Conservation (phyloP, 2,113 vertebrate genomes). For the Aramus guarauna region DNA sequence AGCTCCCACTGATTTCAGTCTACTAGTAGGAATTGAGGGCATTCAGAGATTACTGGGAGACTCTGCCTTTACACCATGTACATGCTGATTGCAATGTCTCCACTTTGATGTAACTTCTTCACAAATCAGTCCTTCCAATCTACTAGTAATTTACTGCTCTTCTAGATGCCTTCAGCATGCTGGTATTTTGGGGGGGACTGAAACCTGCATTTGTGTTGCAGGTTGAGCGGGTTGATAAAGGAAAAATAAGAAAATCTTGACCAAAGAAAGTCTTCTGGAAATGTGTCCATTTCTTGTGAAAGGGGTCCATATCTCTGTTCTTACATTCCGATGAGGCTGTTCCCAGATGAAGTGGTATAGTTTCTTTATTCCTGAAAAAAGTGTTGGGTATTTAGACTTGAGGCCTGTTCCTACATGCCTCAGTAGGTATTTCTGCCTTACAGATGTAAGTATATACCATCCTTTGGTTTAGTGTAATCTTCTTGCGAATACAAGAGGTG, state of each 20-base stretch:
- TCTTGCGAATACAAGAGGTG: not conserved
- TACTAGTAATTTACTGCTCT: constrained; percentile 48
- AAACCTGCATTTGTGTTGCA: not conserved
- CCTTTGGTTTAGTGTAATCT: not conserved
- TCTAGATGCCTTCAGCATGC: constrained; percentile 46
- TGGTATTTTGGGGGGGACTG: not conserved
- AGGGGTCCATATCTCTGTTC: not conserved
- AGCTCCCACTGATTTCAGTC: constrained; percentile 46
- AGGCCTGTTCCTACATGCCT: not conserved
- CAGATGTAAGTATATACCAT: not conserved
- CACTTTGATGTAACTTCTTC: constrained; percentile 21
- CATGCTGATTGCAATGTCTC: constrained; percentile 41
- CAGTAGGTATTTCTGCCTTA: not conserved
- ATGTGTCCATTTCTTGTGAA: not conserved
- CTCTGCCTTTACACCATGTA: not conserved
- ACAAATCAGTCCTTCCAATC: constrained; percentile 59
- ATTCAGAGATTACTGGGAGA: constrained; percentile 29
- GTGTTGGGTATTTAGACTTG: not conserved
- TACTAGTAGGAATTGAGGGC: constrained; percentile 48
- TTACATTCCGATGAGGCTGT: not conserved
- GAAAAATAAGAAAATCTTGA: not conserved
- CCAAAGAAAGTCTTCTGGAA: not conserved
- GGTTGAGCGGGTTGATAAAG: not conserved
- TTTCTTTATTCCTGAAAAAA: not conserved
- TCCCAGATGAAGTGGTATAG: not conserved